Evolutionary conservation across 2,888 invertebrate genomes (phyloP).

Genomic region (Tenthredo mesomela): DNA sequence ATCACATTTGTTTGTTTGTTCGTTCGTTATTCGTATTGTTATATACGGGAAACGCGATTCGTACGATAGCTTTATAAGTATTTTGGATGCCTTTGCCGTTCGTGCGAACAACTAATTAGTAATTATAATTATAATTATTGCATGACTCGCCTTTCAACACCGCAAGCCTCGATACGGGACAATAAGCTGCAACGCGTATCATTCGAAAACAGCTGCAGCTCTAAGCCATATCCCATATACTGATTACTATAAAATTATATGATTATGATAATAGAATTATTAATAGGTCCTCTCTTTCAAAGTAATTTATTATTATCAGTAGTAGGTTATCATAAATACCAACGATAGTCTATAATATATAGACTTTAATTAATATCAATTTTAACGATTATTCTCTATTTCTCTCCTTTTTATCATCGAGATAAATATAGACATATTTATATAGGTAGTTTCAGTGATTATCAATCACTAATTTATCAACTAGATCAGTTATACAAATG

Average conservation of each 20-base stretch:
- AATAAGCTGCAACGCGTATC: slow-evolving; percentile 39
- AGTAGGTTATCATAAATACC: slow-evolving; percentile 5
- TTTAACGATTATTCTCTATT: slow-evolving; percentile 5
- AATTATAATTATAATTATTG: slow-evolving; percentile 3
- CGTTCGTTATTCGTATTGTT: slow-evolving; percentile 10
- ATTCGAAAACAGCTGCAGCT: slow-evolving; percentile 28
- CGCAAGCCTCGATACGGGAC: slow-evolving; percentile 43
- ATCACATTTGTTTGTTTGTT: slow-evolving; percentile 33
- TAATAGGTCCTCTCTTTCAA: not conserved
- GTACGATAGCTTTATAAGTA: slow-evolving; percentile 41
- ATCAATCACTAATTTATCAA: not conserved
- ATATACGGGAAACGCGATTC: not conserved
- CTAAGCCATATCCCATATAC: slow-evolving; percentile 16
- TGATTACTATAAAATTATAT: not conserved
- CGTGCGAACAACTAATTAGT: slow-evolving; percentile 26
- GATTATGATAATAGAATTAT: not conserved
- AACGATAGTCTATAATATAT: slow-evolving; percentile 12
- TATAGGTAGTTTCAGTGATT: not conserved
- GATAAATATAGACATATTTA: slow-evolving; percentile 4
- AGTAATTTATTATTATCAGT: slow-evolving; percentile 4
- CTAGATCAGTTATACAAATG: not conserved
- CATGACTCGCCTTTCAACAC: slow-evolving; percentile 45
- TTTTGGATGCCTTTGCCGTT: slow-evolving; percentile 40
- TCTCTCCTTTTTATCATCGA: slow-evolving; percentile 4
- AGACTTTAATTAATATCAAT: slow-evolving; percentile 8